These are phyloP conservation scores for Ceratosolen fusciceps DNA, from an alignment of 1,140 invertebrate species.

Conservation along the genomic window DNA sequence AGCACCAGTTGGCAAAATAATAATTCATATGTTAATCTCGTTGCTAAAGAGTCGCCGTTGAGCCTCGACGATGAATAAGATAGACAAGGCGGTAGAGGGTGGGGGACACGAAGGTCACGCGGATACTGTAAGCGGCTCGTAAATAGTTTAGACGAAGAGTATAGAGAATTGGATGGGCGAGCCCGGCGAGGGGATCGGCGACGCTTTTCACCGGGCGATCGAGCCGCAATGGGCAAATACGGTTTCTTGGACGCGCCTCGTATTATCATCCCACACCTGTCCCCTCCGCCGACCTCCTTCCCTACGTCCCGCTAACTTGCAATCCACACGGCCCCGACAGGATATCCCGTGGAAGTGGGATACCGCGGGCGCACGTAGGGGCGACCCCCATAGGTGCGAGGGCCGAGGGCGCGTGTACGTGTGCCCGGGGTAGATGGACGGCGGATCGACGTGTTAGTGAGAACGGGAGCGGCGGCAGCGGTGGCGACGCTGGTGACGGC, in stretches of 20 bases:
- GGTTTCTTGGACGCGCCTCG: not conserved
- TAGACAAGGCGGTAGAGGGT: not conserved
- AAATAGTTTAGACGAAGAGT: too few relatives aligned
- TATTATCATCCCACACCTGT: not conserved
- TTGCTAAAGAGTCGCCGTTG: conserved; percentile 11
- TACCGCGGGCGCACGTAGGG: conserved; percentile 8
- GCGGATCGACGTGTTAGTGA: too few relatives aligned
- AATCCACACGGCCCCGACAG: conserved; percentile 47
- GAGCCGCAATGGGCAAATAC: conserved; percentile 1
- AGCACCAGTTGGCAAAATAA: not conserved
- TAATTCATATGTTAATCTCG: not conserved
- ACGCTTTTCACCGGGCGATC: conserved; percentile 10
- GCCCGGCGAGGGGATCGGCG: conserved; percentile 1
- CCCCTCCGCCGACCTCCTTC: not conserved
- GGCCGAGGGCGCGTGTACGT: not conserved
- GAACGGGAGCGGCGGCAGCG: too few relatives aligned
- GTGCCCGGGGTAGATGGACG: not conserved
- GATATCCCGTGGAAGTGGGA: conserved; percentile 56
- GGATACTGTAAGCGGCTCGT: not conserved
- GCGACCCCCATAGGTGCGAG: not conserved
- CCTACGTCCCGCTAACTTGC: not conserved
- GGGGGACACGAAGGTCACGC: not conserved
- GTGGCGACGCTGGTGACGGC: too few relatives aligned
- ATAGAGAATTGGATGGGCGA: not conserved
- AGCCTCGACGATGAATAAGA: not conserved